Evolutionary conservation across 2,113 vertebrate species (phyloP).

Genomic region (Limanda limanda): DNA sequence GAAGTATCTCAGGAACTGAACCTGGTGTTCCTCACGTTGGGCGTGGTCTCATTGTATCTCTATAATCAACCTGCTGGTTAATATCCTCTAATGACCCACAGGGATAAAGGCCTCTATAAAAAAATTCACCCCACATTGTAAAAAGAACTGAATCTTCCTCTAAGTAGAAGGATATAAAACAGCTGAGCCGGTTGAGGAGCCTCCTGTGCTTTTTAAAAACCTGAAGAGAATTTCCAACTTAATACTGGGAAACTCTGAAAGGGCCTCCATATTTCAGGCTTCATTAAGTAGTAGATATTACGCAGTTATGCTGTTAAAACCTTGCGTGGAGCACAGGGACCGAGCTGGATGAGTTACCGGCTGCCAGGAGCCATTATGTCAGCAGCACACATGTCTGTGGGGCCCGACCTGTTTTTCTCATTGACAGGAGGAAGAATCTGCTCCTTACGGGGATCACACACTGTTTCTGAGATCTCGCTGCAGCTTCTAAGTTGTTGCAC

Average conservation of each 20-base stretch:
- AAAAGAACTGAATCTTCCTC: conserved; percentile 1
- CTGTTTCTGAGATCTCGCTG: conserved; percentile 27
- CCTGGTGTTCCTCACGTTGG: not conserved
- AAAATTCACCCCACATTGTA: not conserved
- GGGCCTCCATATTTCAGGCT: conserved; percentile 61
- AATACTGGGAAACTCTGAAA: conserved; percentile 56
- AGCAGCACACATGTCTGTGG: conserved; percentile 52
- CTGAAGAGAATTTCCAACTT: conserved; percentile 39
- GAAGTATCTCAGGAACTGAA: too few species aligned
- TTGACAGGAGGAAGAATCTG: conserved; percentile 55
- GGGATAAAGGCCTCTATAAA: not conserved
- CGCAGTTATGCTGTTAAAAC: conserved; percentile 53
- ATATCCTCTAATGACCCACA: conserved; percentile 13
- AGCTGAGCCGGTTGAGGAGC: conserved; percentile 28
- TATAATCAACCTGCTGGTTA: not conserved
- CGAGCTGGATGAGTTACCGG: conserved; percentile 54
- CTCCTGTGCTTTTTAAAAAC: conserved; percentile 22
- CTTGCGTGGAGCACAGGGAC: conserved; percentile 55
- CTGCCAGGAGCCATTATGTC: conserved; percentile 65
- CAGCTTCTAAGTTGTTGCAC: too few species aligned
- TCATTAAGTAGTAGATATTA: conserved; percentile 68
- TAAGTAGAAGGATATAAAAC: conserved; percentile 4
- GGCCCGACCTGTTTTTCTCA: conserved; percentile 63
- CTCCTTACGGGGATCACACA: conserved; percentile 34
- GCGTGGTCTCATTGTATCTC: not conserved